Evolutionary conservation across 2,888 invertebrate species (phyloP), one percentile per base, ranked within the genome.

Genomic region (Saturnia japonica): DNA sequence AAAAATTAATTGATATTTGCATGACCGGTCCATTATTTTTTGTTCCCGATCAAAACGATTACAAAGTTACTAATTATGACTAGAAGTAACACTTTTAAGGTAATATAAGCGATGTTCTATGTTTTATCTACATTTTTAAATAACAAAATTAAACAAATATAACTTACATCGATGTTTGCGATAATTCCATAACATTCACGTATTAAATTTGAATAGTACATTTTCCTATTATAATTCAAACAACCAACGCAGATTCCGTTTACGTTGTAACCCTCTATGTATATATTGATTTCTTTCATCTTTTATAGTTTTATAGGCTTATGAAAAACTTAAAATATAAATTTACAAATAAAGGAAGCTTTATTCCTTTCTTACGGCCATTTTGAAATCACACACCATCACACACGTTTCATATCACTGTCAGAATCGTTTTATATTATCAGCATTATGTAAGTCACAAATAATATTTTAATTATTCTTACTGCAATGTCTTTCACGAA

Each of bases 201-300:
- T 0, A 90, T 80, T 40, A 85, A 82, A 7, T 83, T 76, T n/a
- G 80, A 76, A 69, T 90, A 90, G 73, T 78, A 88, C 93, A 94
- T 94, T 75, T 85, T 87, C 6, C 94, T 88, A 74, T 91, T 88
- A 72, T 91, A 91, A 74, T 91, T 91, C 51, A 94, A 83, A 80
- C 94, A 94, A 4, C 91, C 90, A 1, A 93, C 94, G 76, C 94
- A 94, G 77, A 94, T 90, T 0, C 94, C 93, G 67, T 93, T 94
- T 42, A 93, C 94, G 79, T 93, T 94, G 71, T 89, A 94, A 2
- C 94, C 94, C 79, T 93, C 94, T 68, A 94, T 93, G 77, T 93
- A 93, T 76, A 94, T 93, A 70, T 94, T 89, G 47, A 94, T 88
- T 86, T 94, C 93, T 76, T 83, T 90, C 91, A 93, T 91, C 83